Evolutionary conservation across 2,797 vertebrate species (phyloP).

Genomic region (Argya squamiceps): DNA sequence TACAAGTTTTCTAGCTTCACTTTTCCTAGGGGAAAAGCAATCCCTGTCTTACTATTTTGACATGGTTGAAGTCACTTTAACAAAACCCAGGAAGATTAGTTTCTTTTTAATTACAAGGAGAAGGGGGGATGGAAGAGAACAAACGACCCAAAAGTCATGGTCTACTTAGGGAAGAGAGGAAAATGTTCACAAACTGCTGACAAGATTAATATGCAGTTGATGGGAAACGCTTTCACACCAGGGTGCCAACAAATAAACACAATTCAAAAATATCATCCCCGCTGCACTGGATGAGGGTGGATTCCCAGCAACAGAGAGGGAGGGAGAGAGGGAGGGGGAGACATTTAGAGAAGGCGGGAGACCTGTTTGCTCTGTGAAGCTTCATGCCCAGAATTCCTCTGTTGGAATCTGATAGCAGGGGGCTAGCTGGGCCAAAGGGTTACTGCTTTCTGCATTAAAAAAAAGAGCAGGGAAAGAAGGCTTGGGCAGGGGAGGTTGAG

Average conservation of each 20-base stretch:
- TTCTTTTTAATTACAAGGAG: constrained; percentile 32
- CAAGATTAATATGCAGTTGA: constrained; percentile 94
- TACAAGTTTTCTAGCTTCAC: background rate
- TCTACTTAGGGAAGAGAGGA: constrained; percentile 70
- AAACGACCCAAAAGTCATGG: constrained; percentile 65
- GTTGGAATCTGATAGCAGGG: constrained; percentile 15
- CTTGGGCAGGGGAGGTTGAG: background rate
- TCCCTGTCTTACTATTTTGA: background rate
- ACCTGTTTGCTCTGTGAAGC: constrained; percentile 10
- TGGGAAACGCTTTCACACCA: constrained; percentile 87
- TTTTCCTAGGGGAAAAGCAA: background rate
- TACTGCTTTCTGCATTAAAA: constrained; percentile 36
- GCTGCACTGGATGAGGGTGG: constrained; percentile 60
- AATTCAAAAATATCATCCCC: constrained; percentile 85
- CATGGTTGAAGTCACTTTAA: background rate
- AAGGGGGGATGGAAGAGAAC: constrained; percentile 29
- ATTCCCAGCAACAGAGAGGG: constrained; percentile 38
- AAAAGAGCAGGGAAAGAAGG: background rate
- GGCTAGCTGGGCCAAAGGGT: background rate
- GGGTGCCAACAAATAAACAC: constrained; percentile 96
- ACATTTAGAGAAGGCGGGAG: background rate
- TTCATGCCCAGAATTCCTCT: constrained; percentile 62
- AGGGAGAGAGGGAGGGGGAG: background rate
- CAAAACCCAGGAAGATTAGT: background rate
- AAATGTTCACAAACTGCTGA: constrained; percentile 81